Percentiles rank a stretch among this genome's conserved stretches.
These are phyloP conservation scores for Galago senegalensis DNA, from an alignment of 2,797 vertebrate species.

Conservation along the genomic window DNA sequence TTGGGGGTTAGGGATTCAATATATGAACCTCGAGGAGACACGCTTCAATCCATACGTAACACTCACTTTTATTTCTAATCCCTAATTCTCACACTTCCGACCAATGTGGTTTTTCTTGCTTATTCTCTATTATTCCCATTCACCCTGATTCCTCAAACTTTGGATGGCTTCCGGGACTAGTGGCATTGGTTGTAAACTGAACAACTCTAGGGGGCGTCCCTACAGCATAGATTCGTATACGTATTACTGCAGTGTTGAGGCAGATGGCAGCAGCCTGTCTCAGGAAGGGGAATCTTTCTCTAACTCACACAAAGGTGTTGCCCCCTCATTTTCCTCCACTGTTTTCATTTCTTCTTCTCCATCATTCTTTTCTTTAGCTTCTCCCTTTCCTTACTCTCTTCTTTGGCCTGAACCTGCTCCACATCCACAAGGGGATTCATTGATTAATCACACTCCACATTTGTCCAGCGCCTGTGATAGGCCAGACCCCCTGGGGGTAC, in stretches of 20 bases:
- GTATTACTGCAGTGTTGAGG: neutral
- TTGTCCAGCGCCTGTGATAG: neutral
- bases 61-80: neutral
- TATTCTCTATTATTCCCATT: neutral
- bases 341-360: neutral
- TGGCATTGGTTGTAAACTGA: neutral
- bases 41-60: neutral
- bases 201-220: neutral
- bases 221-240: fast-evolving
- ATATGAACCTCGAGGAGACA: neutral
- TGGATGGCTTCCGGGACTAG: neutral
- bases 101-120: neutral
- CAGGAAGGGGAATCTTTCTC: neutral
- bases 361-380: neutral
- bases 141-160: neutral
- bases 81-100: neutral
- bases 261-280: too few relatives aligned
- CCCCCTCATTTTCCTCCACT: neutral
- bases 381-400: neutral
- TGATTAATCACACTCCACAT: neutral
- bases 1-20: neutral
- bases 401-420: neutral
- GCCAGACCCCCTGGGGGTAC: neutral
- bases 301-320: neutral
- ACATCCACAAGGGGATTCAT: neutral